Percentiles rank a stretch among this genome's conserved stretches.
Evolutionary conservation across 2,888 invertebrate species (phyloP).

Genomic region (Lithophane leautieri): DNA sequence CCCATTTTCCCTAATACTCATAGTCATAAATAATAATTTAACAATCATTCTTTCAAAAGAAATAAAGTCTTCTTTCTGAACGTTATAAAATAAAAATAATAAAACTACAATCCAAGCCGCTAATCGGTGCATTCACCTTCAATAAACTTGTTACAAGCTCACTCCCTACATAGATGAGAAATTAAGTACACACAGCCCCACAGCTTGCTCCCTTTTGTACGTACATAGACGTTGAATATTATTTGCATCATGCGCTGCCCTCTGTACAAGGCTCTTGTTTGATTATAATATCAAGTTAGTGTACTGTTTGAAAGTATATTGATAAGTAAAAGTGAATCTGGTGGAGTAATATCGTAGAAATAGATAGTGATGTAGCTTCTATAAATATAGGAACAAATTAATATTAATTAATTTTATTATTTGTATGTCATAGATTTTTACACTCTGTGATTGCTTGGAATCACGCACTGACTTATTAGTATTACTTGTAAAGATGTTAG

Average conservation of each 20-base stretch:
- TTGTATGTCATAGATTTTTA: too few species aligned
- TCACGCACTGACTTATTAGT: too few species aligned
- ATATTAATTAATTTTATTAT: too few species aligned
- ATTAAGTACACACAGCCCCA: slow-evolving; percentile 54
- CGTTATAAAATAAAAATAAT: neutral
- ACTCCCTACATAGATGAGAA: slow-evolving; percentile 49
- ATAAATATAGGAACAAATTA: too few species aligned
- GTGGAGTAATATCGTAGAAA: neutral
- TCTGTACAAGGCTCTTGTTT: slow-evolving; percentile 5
- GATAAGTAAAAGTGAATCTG: neutral
- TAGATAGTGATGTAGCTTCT: too few species aligned
- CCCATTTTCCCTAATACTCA: neutral
- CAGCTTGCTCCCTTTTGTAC: slow-evolving; percentile 35
- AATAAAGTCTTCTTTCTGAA: neutral
- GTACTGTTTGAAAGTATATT: neutral
- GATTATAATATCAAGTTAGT: slow-evolving; percentile 24
- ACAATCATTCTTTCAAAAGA: neutral
- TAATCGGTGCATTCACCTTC: slow-evolving; percentile 45
- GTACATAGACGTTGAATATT: slow-evolving; percentile 14
- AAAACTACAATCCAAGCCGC: neutral
- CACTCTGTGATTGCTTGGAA: too few species aligned
- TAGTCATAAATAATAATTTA: neutral
- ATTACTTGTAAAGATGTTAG: too few species aligned
- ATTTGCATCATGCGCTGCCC: slow-evolving; percentile 39
- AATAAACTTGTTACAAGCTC: slow-evolving; percentile 61